Conservation (phyloP, 2,888 invertebrate species). For the Megamerina dolium region DNA sequence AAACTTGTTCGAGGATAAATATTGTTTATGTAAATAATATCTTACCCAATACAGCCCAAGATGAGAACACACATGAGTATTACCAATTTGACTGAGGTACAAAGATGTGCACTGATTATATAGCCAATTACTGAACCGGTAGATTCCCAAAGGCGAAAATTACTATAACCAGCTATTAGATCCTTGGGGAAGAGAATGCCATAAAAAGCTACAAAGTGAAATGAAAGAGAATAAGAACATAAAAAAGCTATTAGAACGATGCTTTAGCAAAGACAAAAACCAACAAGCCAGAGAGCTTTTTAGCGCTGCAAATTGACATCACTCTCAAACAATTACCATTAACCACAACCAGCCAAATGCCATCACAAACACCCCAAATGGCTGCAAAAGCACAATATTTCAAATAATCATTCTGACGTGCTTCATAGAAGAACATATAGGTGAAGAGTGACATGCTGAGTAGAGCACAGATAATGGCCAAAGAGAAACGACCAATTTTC, state of each 20-base stretch:
- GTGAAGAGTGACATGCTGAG: slow-evolving; percentile 66
- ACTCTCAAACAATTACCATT: slow-evolving; percentile 66
- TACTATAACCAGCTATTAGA: slow-evolving; percentile 87
- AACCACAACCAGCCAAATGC: slow-evolving; percentile 86
- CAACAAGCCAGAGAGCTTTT: neutral
- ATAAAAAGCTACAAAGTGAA: slow-evolving; percentile 60
- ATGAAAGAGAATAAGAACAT: neutral
- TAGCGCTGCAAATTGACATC: too few relatives aligned
- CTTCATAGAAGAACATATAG: slow-evolving; percentile 66
- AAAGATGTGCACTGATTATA: slow-evolving; percentile 69
- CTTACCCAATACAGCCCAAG: slow-evolving; percentile 69
- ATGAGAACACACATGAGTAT: slow-evolving; percentile 62
- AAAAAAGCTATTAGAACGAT: neutral
- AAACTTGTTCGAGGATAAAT: too few relatives aligned
- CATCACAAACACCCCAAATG: slow-evolving; percentile 84
- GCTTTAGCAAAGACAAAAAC: slow-evolving; percentile 2
- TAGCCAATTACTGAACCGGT: slow-evolving; percentile 84
- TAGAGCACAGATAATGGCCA: slow-evolving; percentile 68
- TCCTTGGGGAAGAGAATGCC: slow-evolving; percentile 79
- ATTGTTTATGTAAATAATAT: neutral
- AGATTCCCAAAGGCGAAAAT: slow-evolving; percentile 88
- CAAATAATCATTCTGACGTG: slow-evolving; percentile 60
- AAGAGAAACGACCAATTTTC: slow-evolving; percentile 65
- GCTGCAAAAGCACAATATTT: slow-evolving; percentile 75
- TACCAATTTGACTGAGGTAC: slow-evolving; percentile 66